A percentile compares a stretch with the other conserved stretches of the same genome.
phyloP scores from a whole-genome alignment of 2,888 invertebrate species.

The Ecliptopera silaceata region DNA sequence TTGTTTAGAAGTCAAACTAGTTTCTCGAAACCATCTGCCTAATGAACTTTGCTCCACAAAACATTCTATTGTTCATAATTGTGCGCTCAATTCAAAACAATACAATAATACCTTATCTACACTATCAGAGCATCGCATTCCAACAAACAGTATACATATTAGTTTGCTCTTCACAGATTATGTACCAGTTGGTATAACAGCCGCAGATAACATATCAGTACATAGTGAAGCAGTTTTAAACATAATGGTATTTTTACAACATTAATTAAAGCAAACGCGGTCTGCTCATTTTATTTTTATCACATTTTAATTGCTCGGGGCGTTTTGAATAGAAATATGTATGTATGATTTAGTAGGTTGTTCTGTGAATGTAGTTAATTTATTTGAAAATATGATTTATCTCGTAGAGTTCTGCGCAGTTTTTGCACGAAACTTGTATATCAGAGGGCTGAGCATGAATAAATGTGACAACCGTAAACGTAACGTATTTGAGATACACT shows the following conservation, averaged over 20 bases:
- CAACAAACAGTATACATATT: too few species aligned
- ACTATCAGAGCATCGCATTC: conserved; percentile 53
- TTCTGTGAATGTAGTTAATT: conserved; percentile 11
- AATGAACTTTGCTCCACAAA: conserved; percentile 32
- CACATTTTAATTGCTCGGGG: conserved; percentile 54
- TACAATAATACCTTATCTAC: conserved; percentile 68
- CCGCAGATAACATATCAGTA: neutral
- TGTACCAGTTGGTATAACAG: neutral
- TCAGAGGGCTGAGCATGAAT: too few species aligned
- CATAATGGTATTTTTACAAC: conserved; percentile 69
- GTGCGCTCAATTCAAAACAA: conserved; percentile 68
- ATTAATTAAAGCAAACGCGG: conserved; percentile 62
- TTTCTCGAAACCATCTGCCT: neutral
- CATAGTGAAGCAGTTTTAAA: conserved; percentile 11
- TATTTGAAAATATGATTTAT: conserved; percentile 14
- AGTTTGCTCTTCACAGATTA: conserved; percentile 14
- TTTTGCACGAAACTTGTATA: neutral
- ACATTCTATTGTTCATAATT: conserved; percentile 40
- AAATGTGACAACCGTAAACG: too few species aligned
- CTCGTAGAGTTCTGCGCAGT: conserved; percentile 1
- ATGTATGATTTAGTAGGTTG: conserved; percentile 32
- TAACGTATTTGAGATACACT: too few species aligned
- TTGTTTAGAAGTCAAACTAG: neutral
- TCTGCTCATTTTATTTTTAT: conserved; percentile 59
- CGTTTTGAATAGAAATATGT: conserved; percentile 32